Conservation (phyloP, 1,140 invertebrate genomes). For the Ganaspis sp. region DNA sequence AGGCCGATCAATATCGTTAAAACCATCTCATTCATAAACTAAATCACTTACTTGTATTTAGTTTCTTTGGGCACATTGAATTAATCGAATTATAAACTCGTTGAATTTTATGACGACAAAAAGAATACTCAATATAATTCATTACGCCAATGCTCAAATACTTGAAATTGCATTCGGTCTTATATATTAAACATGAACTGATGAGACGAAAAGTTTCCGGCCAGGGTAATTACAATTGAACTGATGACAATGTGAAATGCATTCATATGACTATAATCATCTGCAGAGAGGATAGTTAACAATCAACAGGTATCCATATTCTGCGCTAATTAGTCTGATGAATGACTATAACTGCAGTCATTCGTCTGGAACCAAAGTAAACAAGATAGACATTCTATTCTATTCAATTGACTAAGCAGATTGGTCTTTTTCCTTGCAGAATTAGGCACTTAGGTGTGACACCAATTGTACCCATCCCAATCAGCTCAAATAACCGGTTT, state of each 20-base stretch:
- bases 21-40: no score
- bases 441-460: no score
- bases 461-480: no score
- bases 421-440: no score
- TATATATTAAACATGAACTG: constrained; percentile 19
- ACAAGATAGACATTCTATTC: constrained; percentile 18
- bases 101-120: neutral
- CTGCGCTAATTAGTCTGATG: constrained; percentile 8
- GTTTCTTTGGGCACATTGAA: no score
- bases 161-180: constrained; percentile 2
- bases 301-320: constrained; percentile 29
- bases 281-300: constrained; percentile 17
- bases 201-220: neutral
- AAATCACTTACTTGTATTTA: no score
- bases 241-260: constrained; percentile 23
- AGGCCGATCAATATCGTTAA: neutral
- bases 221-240: constrained; percentile 4
- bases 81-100: neutral
- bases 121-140: neutral
- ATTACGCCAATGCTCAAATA: neutral
- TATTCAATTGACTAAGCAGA: no score
- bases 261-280: neutral
- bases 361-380: constrained; percentile 17
- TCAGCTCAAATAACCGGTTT: no score
- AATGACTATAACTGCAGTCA: constrained; percentile 13